Evolutionary conservation across 2,797 vertebrate species (phyloP).

Genomic region (Tympanoctomys barrerae): DNA sequence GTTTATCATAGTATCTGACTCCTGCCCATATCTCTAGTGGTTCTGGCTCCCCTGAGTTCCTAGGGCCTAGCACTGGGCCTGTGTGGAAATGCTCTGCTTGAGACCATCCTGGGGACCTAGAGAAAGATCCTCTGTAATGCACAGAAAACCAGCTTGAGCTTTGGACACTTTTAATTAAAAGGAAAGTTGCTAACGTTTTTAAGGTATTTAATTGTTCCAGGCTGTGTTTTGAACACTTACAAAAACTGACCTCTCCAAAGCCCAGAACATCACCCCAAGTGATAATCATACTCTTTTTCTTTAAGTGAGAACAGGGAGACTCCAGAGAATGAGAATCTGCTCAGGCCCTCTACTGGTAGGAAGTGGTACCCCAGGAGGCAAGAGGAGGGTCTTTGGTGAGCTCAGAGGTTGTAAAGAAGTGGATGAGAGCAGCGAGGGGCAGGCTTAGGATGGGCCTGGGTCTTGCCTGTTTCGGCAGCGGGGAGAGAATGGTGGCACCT

Average conservation of each 20-base stretch:
- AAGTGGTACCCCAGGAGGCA: not conserved
- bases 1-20: not conserved
- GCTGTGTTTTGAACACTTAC: slow-evolving; percentile 26
- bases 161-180: slow-evolving; percentile 30
- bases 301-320: not conserved
- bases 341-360: not conserved
- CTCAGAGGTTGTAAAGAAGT: not conserved
- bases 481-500: not conserved
- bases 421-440: not conserved
- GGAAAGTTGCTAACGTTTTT: slow-evolving; percentile 23
- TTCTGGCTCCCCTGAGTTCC: not conserved
- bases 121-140: not conserved
- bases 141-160: not conserved
- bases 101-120: not conserved
- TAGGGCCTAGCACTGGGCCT: not conserved
- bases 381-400: not conserved
- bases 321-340: not conserved
- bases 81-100: not conserved
- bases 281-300: slow-evolving; percentile 28
- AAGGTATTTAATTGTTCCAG: not conserved
- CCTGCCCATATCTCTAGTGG: not conserved
- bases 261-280: not conserved
- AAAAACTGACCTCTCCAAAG: slow-evolving; percentile 18
- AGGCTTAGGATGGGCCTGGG: not conserved
- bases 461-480: not conserved